Percentiles rank a stretch among this genome's conserved stretches.
These are phyloP conservation scores for Subanguina moxae DNA, from an alignment of 1,140 invertebrate species.

Conservation along the genomic window DNA sequence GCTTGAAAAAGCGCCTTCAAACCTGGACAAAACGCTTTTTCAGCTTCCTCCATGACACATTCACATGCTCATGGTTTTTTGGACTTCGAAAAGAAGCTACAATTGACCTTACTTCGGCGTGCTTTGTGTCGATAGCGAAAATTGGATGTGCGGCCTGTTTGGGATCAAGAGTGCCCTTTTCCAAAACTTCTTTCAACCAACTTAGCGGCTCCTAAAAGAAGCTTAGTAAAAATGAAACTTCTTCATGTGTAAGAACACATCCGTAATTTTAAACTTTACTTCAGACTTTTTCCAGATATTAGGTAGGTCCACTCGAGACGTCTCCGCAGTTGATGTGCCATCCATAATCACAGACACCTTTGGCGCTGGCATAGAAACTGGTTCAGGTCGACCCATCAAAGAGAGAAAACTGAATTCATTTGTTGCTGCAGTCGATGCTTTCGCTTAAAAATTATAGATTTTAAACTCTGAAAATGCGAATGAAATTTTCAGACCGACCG, in stretches of 20 bases:
- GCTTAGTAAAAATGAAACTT: neutral
- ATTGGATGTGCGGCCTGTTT: neutral
- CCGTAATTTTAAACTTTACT: neutral
- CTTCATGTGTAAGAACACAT: neutral
- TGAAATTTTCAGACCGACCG: neutral
- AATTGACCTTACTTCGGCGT: neutral
- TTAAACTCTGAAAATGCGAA: neutral
- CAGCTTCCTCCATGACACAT: neutral
- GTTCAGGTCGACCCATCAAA: neutral
- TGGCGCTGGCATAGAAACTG: neutral
- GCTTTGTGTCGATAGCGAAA: neutral
- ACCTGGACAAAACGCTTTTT: neutral
- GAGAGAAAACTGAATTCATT: conserved; percentile 11
- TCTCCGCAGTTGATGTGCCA: neutral
- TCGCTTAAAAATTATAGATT: neutral
- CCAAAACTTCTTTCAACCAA: conserved; percentile 2
- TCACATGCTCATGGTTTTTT: neutral
- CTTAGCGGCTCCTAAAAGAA: neutral
- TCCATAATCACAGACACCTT: neutral
- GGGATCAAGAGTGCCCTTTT: neutral
- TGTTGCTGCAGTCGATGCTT: neutral
- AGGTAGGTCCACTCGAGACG: neutral
- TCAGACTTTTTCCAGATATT: neutral
- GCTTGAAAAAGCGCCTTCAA: neutral
- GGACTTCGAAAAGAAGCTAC: neutral